These are phyloP conservation scores for Drosophila niveifrons DNA, from an alignment of 2,888 invertebrate species.

Conservation along the genomic window DNA sequence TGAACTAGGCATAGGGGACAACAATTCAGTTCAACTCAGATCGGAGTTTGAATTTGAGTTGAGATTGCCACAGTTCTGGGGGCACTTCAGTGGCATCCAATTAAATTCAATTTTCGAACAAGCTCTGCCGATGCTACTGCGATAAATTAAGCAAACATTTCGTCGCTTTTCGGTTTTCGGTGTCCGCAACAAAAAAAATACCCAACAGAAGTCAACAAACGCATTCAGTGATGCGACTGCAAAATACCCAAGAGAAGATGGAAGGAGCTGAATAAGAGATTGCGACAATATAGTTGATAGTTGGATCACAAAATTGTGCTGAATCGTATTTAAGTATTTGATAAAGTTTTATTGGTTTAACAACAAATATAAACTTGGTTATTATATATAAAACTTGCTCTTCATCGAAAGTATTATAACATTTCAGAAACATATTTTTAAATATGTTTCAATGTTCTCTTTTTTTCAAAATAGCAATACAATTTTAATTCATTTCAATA, in stretches of 20 bases:
- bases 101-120: conserved; percentile 79
- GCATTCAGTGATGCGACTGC: conserved; percentile 7
- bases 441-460: too few species aligned
- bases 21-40: conserved; percentile 7
- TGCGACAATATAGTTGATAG: not conserved
- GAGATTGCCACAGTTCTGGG: conserved; percentile 39
- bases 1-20: conserved; percentile 70
- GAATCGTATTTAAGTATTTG: too few species aligned
- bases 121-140: conserved; percentile 76
- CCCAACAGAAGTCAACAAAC: conserved; percentile 14
- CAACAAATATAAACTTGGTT: too few species aligned
- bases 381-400: too few species aligned
- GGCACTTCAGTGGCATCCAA: conserved; percentile 75
- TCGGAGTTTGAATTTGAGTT: conserved; percentile 4
- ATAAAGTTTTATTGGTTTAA: too few species aligned
- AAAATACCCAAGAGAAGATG: conserved; percentile 22
- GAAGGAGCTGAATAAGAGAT: not conserved
- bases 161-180: conserved; percentile 30
- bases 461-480: too few species aligned
- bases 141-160: conserved; percentile 81
- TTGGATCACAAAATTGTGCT: too few species aligned
- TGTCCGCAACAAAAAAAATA: conserved; percentile 15
- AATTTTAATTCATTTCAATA: too few species aligned
- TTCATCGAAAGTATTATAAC: too few species aligned
- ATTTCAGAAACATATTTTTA: too few species aligned